Percentiles rank a stretch among this genome's conserved stretches.
These are phyloP conservation scores for Bombus turneri DNA, from an alignment of 1,140 invertebrate species.

Conservation along the genomic window DNA sequence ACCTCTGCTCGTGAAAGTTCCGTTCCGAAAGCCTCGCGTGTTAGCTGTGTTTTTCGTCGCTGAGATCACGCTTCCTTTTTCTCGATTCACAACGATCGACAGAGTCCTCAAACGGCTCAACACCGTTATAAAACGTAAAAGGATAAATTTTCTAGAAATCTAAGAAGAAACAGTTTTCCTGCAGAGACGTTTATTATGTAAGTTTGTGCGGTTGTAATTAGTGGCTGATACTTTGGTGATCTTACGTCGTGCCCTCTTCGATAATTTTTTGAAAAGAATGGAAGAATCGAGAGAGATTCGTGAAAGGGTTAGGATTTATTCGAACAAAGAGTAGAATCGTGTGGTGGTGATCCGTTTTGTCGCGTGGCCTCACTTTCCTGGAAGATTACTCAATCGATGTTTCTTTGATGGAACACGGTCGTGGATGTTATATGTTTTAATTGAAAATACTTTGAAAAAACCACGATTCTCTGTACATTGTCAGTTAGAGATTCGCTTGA, in stretches of 20 bases:
- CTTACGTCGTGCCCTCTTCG: background rate
- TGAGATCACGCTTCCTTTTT: background rate
- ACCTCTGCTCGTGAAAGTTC: slow-evolving; percentile 29
- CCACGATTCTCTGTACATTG: background rate
- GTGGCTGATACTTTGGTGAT: background rate
- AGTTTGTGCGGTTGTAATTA: background rate
- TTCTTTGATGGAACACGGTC: background rate
- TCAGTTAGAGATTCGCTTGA: background rate
- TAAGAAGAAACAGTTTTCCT: background rate
- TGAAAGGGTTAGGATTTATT: background rate
- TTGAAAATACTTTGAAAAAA: background rate
- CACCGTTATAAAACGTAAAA: background rate
- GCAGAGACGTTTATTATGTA: slow-evolving; percentile 1
- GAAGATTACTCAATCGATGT: slow-evolving; percentile 16
- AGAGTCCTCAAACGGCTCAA: no score
- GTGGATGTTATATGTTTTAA: background rate
- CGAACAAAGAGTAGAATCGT: background rate
- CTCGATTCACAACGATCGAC: background rate
- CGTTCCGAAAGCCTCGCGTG: slow-evolving; percentile 24
- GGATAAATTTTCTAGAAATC: background rate
- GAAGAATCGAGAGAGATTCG: background rate
- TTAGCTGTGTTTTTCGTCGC: background rate
- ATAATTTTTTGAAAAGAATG: background rate
- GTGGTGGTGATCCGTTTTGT: background rate
- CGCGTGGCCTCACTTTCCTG: background rate